Conservation (phyloP, 2,113 vertebrate species). For the Lasiurus cinereus region DNA sequence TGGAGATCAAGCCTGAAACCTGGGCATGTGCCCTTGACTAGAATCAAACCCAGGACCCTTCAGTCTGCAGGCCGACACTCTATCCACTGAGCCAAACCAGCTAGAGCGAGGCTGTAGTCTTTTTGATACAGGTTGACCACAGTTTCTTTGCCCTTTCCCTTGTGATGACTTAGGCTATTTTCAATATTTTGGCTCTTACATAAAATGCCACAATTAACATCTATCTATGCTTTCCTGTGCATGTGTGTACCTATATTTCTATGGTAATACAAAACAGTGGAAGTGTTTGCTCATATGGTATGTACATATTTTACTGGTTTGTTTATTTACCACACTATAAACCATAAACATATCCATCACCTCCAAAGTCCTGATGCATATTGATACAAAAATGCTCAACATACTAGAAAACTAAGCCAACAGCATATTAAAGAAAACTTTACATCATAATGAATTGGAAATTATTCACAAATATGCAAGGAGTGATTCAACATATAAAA, state of each 20-base stretch:
- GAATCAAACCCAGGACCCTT: no score
- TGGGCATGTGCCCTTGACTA: no score
- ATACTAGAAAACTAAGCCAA: not conserved
- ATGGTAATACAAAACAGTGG: not conserved
- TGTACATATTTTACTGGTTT: not conserved
- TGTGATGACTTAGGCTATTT: slow-evolving; percentile 5
- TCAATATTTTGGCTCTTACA: slow-evolving; percentile 27
- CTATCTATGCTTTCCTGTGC: not conserved
- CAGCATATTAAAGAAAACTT: not conserved
- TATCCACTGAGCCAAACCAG: no score
- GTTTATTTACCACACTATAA: not conserved
- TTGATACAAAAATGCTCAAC: slow-evolving; percentile 16
- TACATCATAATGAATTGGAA: not conserved
- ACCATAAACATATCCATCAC: not conserved
- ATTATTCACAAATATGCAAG: slow-evolving; percentile 8
- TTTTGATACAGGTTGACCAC: not conserved
- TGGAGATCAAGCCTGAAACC: no score
- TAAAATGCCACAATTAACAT: not conserved
- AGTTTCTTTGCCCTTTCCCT: not conserved
- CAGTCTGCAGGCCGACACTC: no score
- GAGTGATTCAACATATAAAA: not conserved
- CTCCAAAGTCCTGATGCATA: not conserved
- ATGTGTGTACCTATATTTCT: not conserved
- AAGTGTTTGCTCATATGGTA: not conserved
- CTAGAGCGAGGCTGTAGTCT: not conserved